Evolutionary conservation across 2,113 vertebrate species (phyloP).

Genomic region (Corydoras maculifer): DNA sequence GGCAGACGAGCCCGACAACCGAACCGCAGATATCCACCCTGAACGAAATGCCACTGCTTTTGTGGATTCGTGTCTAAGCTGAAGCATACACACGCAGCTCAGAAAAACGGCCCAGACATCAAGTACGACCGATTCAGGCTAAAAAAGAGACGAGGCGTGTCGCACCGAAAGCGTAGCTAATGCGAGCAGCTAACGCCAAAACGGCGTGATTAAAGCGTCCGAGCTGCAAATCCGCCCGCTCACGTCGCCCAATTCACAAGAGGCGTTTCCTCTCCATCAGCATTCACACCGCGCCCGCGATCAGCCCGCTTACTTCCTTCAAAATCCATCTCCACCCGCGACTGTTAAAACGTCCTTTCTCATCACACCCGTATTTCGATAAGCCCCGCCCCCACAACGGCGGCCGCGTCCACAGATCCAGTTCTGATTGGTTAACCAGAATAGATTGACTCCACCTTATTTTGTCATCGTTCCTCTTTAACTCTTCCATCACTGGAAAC

Average conservation of each 20-base stretch:
- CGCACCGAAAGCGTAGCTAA: neutral
- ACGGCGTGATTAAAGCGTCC: neutral
- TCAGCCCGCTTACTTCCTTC: neutral
- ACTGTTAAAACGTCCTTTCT: neutral
- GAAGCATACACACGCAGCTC: neutral
- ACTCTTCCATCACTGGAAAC: neutral
- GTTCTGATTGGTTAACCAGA: neutral
- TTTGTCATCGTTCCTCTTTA: neutral
- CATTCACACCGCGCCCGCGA: neutral
- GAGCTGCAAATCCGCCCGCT: neutral
- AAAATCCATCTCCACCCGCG: neutral
- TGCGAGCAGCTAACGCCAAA: neutral
- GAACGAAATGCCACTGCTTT: too few relatives aligned
- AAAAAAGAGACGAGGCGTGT: too few relatives aligned
- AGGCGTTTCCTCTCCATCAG: neutral
- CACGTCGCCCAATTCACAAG: slow-evolving; percentile 6
- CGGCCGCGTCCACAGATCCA: neutral
- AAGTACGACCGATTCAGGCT: too few relatives aligned
- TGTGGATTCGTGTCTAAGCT: too few relatives aligned
- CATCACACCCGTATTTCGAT: neutral
- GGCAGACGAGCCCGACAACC: too few relatives aligned
- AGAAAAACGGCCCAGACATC: too few relatives aligned
- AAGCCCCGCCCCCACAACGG: neutral
- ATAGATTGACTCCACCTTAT: neutral
- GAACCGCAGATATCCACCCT: too few relatives aligned